Evolutionary conservation across 2,113 vertebrate genomes (phyloP).

Genomic region (Anser brachyrhynchus): DNA sequence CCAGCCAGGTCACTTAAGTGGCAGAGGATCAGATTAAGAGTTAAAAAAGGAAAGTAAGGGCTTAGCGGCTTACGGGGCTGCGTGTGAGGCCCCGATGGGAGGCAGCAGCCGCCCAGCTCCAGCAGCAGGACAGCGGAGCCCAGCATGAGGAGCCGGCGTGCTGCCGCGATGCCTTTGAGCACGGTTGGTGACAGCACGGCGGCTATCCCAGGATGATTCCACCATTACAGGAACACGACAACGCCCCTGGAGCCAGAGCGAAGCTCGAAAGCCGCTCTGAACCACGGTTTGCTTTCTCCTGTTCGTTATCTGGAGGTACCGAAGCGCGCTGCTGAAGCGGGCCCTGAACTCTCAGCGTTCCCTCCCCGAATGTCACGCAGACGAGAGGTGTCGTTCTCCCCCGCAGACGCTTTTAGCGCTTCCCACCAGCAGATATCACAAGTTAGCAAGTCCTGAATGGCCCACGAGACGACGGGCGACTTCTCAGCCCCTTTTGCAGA

Average conservation of each 20-base stretch:
- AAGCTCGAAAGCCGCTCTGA: accelerated
- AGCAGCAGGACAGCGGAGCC: accelerated
- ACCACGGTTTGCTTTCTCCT: neutral
- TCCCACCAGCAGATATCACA: neutral
- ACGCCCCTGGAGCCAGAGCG: accelerated
- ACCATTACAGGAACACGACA: accelerated
- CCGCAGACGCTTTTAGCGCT: neutral
- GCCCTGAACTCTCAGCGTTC: neutral
- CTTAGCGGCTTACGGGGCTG: neutral
- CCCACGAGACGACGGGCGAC: neutral
- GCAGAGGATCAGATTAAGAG: constrained; percentile 41
- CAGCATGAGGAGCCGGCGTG: accelerated
- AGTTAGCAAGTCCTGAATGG: neutral
- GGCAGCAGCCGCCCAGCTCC: neutral
- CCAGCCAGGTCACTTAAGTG: neutral
- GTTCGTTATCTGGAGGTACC: neutral
- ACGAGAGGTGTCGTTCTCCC: neutral
- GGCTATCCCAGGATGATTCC: neutral
- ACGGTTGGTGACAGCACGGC: accelerated
- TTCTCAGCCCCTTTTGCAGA: neutral
- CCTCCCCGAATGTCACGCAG: neutral
- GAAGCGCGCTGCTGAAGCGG: neutral
- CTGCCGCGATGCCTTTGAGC: accelerated
- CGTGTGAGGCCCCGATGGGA: accelerated
- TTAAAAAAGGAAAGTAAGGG: constrained; percentile 50